These are phyloP conservation scores for Liasis olivaceus DNA, from an alignment of 2,797 vertebrate species.

Conservation along the genomic window DNA sequence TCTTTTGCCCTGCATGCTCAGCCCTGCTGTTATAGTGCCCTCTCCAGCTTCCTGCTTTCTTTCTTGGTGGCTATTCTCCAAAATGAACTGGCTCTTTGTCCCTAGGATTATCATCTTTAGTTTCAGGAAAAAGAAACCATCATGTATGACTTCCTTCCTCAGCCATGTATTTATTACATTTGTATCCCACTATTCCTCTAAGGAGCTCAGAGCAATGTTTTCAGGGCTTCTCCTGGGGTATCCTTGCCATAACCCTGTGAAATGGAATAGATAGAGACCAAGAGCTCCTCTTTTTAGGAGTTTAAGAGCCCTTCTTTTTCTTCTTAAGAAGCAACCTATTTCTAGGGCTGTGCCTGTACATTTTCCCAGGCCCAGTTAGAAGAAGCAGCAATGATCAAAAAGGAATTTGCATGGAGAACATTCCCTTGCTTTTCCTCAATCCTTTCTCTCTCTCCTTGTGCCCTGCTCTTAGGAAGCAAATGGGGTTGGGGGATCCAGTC, in stretches of 20 bases:
- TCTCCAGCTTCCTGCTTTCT: background rate
- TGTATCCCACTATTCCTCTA: background rate
- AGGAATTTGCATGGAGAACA: background rate
- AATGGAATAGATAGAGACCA: background rate
- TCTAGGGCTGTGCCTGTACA: background rate
- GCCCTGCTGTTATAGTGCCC: background rate
- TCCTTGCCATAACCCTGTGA: background rate
- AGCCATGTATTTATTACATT: background rate
- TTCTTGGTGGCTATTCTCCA: background rate
- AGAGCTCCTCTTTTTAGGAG: background rate
- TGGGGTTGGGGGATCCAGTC: background rate
- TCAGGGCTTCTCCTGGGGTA: background rate
- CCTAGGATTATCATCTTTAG: background rate
- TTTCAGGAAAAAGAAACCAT: background rate
- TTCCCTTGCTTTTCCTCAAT: background rate
- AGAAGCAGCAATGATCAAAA: background rate
- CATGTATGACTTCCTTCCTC: background rate
- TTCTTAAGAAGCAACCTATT: background rate
- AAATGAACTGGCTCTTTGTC: background rate
- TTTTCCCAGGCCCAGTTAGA: background rate
- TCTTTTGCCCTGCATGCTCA: background rate
- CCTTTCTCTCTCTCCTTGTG: no score
- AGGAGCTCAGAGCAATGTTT: background rate
- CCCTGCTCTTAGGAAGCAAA: background rate
- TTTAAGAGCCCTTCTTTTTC: background rate